phyloP scores from a whole-genome alignment of 2,888 invertebrate species.

The Thera britannica region DNA sequence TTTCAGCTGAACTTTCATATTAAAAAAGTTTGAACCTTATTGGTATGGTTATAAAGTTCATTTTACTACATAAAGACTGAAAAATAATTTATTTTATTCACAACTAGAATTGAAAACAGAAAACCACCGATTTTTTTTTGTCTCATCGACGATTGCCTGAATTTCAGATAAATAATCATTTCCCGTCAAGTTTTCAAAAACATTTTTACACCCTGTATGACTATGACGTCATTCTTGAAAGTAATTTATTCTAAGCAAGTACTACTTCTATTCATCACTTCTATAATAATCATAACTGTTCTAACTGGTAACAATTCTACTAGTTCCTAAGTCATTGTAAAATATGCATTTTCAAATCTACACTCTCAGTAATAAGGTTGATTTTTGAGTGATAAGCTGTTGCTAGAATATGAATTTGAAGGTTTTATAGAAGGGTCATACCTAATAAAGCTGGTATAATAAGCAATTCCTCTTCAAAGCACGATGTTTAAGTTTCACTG shows the following conservation, averaged over 20 bases:
- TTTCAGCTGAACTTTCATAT: no score
- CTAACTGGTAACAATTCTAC: not conserved
- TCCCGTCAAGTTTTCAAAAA: no score
- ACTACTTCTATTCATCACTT: not conserved
- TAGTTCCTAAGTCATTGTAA: not conserved
- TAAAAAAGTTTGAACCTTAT: no score
- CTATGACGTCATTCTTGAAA: not conserved
- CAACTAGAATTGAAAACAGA: no score
- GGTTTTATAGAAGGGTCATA: conserved; percentile 63
- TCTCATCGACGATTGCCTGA: no score
- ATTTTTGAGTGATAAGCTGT: conserved; percentile 1
- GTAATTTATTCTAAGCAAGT: not conserved
- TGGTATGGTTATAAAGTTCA: no score
- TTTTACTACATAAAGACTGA: no score
- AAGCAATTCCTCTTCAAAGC: conserved; percentile 72
- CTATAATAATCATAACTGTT: not conserved
- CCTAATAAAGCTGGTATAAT: conserved; percentile 54
- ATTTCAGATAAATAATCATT: no score
- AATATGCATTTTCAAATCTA: conserved; percentile 19
- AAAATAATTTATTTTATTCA: no score
- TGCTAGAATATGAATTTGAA: conserved; percentile 63
- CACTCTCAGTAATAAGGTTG: not conserved
- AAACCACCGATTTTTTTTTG: no score
- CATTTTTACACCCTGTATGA: no score
- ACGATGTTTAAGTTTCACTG: conserved; percentile 60